These are phyloP conservation scores for Lagodon rhomboides DNA, from an alignment of 2,797 vertebrate species.

Conservation along the genomic window DNA sequence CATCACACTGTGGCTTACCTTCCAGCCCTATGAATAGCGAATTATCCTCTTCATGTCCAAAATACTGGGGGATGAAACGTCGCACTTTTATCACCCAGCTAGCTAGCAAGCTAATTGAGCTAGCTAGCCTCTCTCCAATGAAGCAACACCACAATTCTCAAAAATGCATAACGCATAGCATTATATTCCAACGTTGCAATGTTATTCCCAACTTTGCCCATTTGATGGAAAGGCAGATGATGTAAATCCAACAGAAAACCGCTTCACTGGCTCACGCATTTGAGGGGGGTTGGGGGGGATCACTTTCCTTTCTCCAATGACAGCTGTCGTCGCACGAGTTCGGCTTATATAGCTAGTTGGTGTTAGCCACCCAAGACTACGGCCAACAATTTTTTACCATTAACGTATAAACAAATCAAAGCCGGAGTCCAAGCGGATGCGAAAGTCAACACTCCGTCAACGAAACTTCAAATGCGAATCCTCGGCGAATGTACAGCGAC, in stretches of 20 bases:
- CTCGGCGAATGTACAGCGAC: constrained; percentile 45
- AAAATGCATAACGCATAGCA: constrained; percentile 79
- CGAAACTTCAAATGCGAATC: constrained; percentile 62
- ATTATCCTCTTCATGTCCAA: constrained; percentile 90
- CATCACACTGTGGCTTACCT: constrained; percentile 76
- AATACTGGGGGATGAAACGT: constrained; percentile 84
- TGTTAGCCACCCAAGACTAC: constrained; percentile 82
- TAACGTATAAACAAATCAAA: constrained; percentile 42
- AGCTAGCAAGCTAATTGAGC: constrained; percentile 80
- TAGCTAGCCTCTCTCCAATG: constrained; percentile 84
- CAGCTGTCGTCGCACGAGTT: constrained; percentile 87
- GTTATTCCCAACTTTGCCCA: constrained; percentile 83
- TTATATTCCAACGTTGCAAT: constrained; percentile 77
- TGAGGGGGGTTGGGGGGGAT: constrained; percentile 58
- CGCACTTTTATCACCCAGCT: constrained; percentile 82
- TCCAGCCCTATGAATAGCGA: constrained; percentile 87
- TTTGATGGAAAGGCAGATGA: constrained; percentile 75
- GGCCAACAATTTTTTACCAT: constrained; percentile 69
- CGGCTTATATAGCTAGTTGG: constrained; percentile 78
- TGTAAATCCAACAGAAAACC: constrained; percentile 78
- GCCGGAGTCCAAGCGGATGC: constrained; percentile 56
- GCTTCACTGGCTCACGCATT: constrained; percentile 72
- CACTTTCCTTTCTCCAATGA: constrained; percentile 87
- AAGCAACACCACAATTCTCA: constrained; percentile 83
- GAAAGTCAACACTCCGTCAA: constrained; percentile 32